Evolutionary conservation across 2,113 vertebrate species (phyloP), one percentile per base, ranked within the genome.

Genomic region (Heteronetta atricapilla): DNA sequence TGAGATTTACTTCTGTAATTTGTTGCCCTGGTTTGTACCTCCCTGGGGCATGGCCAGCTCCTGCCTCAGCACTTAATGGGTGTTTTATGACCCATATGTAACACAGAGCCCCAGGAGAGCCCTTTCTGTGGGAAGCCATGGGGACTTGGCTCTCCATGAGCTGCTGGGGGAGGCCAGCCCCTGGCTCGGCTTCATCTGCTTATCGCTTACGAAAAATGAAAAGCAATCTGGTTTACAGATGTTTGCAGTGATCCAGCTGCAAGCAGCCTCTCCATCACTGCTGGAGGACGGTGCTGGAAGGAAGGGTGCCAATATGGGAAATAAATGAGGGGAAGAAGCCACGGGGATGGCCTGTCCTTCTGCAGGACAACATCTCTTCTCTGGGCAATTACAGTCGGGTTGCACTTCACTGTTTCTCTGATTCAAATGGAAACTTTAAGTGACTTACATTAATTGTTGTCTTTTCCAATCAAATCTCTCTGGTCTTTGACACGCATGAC

Each of bases 401-500:
- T 88, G 85, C 80, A 73, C 64, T 50, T 92, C 75, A 44, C 44
- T 76, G 72, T 93, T 72, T 87, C 53, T 77, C 74, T 76, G 58
- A 64, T 86, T 82, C 92, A 86, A 69, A 86, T 55, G 60, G 92
- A 90, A 92, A 79, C 52, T 76, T 88, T 63, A 93, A 89, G 38
- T 94, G 82, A 88, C 87, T 89, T 83, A 74, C 44, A 68, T 81
- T 84, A 84, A 82, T 89, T 94, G 62, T 87, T 87, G 82, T 89
- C 73, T 92, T 66, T 82, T 79, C 66, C 83, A 91, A 89, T 96
- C 96, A 92, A 96, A 95, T 62, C 58, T 69, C 67, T 84, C 52
- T 82, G 77, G 69, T 93, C 42, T 92, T 89, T 87, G 62, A 89
- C 68, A 75, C 48, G 66, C 77, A 66, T 64, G 64, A 69, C 74